Base-by-base conservation (phyloP, 2,888 invertebrate genomes). In the Aphodius sticticus region DNA sequence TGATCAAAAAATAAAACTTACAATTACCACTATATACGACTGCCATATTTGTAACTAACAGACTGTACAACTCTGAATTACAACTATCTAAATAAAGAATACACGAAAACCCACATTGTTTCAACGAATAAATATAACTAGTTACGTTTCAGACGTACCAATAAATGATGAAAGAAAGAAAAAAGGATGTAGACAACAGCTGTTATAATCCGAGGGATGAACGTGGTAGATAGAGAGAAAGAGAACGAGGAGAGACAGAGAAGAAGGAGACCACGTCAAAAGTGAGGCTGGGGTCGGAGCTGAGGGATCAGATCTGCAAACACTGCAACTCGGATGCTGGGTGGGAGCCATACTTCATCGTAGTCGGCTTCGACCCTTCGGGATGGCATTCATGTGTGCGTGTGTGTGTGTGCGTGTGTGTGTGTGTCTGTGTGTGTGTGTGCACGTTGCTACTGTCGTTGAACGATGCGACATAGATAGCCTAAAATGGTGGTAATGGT, bases 231-330 rank as follows among this genome's bases (percentile, higher is more conserved):
- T 1, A 12, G 53, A 53, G 53, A 53, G 26, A 3, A 26, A 2
- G 7, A 53, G 53, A 53, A 53, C 53, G 9, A 53, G 7, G 53
- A 53, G 53, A 53, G 53, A 53, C 53, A 53, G 53, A 53, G 53
- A 53, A 12, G 53, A 53, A 53, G 53, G 53, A 53, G 53, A 53
- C 9, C 53, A 74, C 80, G 81, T 77, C 79, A 81, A 79, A 81
- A 81, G 77, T 69, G 69, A 78, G 79, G 81, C 79, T 78, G 81
- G 81, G 74, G 74, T 35, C 74, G 74, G 74, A 74, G 74, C 37
- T 80, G 80, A 80, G 80, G 81, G 81, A 81, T 72, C 77, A 77
- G 79, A 81, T 80, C 81, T 80, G 82, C 82, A 84, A 84, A 82
- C 81, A 82, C 78, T 82, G 83, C 83, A 83, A 85, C 74, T 74